phyloP scores from a whole-genome alignment of 2,888 invertebrate genomes.

The Eupsilia transversa region DNA sequence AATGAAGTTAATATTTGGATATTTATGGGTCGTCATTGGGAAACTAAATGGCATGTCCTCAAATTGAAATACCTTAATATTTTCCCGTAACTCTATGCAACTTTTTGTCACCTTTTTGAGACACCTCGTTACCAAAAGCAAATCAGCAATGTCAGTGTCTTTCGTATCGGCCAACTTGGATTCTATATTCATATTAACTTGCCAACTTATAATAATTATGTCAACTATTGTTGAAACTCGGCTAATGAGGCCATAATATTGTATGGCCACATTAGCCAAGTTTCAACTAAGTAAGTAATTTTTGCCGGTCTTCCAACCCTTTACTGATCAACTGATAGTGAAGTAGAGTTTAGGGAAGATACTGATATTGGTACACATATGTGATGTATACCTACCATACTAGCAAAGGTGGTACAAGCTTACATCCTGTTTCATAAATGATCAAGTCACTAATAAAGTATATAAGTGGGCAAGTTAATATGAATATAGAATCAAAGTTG shows the following conservation, averaged over 20 bases:
- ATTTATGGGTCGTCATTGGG: neutral
- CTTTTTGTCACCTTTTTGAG: neutral
- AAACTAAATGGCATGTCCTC: conserved; percentile 1
- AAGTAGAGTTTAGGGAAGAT: neutral
- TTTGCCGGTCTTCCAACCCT: neutral
- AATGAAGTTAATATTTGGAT: neutral
- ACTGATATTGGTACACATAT: neutral
- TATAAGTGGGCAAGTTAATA: neutral
- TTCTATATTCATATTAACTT: conserved; percentile 23
- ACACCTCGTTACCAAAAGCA: neutral
- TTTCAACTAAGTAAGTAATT: neutral
- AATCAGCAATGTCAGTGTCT: conserved; percentile 1
- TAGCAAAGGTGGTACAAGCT: neutral
- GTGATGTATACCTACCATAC: neutral
- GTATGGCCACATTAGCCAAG: neutral
- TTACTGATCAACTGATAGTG: conserved; percentile 4
- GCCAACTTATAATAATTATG: no score
- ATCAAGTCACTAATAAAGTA: neutral
- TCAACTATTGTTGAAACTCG: no score
- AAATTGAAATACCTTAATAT: neutral
- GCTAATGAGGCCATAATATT: no score
- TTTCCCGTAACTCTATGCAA: neutral
- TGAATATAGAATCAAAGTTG: conserved; percentile 17
- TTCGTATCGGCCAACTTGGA: conserved; percentile 2
- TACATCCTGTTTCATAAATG: neutral